A percentile compares a stretch with the other conserved stretches of the same genome.
phyloP scores from a whole-genome alignment of 2,888 invertebrate genomes.

The Drosophila kanekoi region DNA sequence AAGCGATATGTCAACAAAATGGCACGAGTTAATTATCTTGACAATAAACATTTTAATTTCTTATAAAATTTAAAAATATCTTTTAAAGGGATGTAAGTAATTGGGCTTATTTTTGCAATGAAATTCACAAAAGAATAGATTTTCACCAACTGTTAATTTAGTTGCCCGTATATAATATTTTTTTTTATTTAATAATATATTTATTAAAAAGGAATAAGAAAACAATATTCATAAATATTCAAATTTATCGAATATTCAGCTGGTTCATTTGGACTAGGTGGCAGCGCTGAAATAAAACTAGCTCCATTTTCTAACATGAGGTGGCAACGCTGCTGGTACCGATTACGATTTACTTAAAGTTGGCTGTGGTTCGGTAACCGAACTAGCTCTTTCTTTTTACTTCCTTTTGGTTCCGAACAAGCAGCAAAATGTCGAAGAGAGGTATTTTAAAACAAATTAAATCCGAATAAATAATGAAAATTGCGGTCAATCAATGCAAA shows the following conservation, averaged over 20 bases:
- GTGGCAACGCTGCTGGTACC: constrained; percentile 45
- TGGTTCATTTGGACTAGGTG: constrained; percentile 3
- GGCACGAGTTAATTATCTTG: neutral
- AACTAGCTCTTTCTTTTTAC: constrained; percentile 82
- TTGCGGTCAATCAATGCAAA: constrained; percentile 31
- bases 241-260: neutral
- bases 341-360: constrained; percentile 43
- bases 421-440: constrained; percentile 88
- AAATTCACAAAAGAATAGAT: too few species aligned
- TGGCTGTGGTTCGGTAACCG: constrained; percentile 57
- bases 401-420: constrained; percentile 86
- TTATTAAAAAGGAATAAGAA: neutral
- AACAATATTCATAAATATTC: neutral
- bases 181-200: too few species aligned
- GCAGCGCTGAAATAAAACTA: constrained; percentile 19
- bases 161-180: too few species aligned
- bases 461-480: constrained; percentile 79
- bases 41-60: neutral
- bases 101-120: too few species aligned
- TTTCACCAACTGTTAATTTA: too few species aligned
- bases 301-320: neutral
- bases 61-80: too few species aligned
- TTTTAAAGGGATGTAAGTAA: too few species aligned
- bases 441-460: constrained; percentile 86
- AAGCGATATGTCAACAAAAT: neutral